Evolutionary conservation across 1,140 invertebrate genomes (phyloP), one percentile per base, ranked within the genome.

Genomic region (Drosophila navojoa): DNA sequence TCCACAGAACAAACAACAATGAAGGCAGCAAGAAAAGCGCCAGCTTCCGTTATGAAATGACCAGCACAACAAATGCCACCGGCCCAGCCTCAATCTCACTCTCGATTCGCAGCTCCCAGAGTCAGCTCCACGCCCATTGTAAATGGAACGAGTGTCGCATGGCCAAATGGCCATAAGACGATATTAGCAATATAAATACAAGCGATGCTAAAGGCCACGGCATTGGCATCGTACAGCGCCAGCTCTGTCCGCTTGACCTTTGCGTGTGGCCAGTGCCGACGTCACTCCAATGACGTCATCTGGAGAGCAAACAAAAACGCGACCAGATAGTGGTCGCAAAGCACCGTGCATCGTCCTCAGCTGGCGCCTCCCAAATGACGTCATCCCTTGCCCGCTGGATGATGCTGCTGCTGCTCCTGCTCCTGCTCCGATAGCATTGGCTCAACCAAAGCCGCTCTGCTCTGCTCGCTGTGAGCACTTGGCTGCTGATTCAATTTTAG

Each of bases 401-500:
- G 27, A 0, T 4, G 27, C 27, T 29, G 27, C 27, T 29, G 27
- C 50, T 72, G 60, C 40, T 29, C 50, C 32, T 81, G 63, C 4
- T 22, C 19, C 19, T 66, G 50, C 35, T 38, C 11, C 11, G 35
- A 38, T 38, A 38, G 16, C 74, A 42, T 55, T 75, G 61, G 55
- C 40, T 52, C 49, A 67, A 66, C 59, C 64, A 68, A 72, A 62
- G 72, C 79, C 52, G 52, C 53, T 15, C 32, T 38, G 38, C 13
- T 15, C 32, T 38, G 38, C 13, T 52, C n/a, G 57, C 52, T 61
- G 80, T 72, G 76, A 54, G 64, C 81, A 79, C 73, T 85, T 63
- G 22, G 29, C 64, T 84, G 68, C 69, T 77, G 81, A 85, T 85
- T 85, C 77, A 80, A 85, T 85, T 85, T 77, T 50, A 47, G 47